A percentile compares a stretch with the other conserved stretches of the same genome.
Conservation (phyloP, 2,888 invertebrate species). For the Belgica antarctica region DNA sequence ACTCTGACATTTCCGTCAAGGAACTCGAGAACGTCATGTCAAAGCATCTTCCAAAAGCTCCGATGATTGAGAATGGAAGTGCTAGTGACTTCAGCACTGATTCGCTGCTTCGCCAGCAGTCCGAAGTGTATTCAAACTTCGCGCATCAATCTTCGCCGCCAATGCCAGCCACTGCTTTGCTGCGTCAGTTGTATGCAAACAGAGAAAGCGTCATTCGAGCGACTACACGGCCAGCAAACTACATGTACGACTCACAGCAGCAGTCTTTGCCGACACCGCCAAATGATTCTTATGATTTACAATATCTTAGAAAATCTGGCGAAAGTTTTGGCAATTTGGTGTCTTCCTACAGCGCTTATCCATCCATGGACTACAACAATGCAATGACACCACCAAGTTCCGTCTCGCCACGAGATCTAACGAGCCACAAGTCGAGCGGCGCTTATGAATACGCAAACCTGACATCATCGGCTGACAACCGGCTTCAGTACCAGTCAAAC, state of each 20-base stretch:
- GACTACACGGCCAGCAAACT: conserved; percentile 61
- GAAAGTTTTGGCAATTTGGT: conserved; percentile 63
- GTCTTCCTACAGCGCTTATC: conserved; percentile 61
- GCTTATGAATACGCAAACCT: conserved; percentile 54
- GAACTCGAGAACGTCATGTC: conserved; percentile 96
- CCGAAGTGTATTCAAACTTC: conserved; percentile 52
- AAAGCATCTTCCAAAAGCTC: conserved; percentile 68
- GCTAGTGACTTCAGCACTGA: conserved; percentile 87
- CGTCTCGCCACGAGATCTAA: conserved; percentile 86
- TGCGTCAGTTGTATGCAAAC: conserved; percentile 88
- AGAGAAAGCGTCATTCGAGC: conserved; percentile 93
- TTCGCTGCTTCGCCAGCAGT: conserved; percentile 64
- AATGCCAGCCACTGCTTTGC: conserved; percentile 83
- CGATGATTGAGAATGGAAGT: conserved; percentile 37
- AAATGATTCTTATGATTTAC: conserved; percentile 75
- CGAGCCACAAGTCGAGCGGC: conserved; percentile 56
- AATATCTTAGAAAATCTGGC: conserved; percentile 60
- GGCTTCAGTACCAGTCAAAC: conserved; percentile 55
- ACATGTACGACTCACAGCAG: conserved; percentile 55
- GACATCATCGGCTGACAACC: conserved; percentile 57
- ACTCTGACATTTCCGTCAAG: conserved; percentile 63
- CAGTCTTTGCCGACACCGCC: conserved; percentile 83
- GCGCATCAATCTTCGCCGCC: conserved; percentile 59
- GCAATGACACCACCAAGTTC: conserved; percentile 98
- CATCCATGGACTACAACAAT: conserved; percentile 79